A percentile compares a stretch with the other conserved stretches of the same genome.
Conservation (phyloP, 2,888 invertebrate species). For the Escarpia spicata region DNA sequence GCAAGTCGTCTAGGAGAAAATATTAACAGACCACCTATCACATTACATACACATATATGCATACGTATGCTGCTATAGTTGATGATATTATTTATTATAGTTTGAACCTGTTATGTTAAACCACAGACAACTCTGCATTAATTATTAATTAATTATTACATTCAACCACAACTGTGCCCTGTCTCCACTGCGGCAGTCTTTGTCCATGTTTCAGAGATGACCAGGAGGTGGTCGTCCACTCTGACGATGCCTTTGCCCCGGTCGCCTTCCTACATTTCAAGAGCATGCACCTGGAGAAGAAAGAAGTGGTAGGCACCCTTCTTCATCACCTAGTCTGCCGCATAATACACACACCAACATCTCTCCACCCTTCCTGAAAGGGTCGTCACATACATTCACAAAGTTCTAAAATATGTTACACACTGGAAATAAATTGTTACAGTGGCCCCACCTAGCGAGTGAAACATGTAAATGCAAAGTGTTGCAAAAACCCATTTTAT, state of each 20-base stretch:
- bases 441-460: no score
- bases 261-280: conserved; percentile 92
- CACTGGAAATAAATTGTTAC: no score
- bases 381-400: no score
- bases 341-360: not conserved
- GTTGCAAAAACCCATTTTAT: no score
- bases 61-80: no score
- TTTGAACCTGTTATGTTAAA: not conserved
- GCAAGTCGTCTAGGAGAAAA: no score
- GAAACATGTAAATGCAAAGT: no score
- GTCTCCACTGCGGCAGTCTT: not conserved
- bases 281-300: conserved; percentile 81
- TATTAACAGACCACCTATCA: no score
- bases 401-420: no score
- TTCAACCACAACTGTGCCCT: not conserved
- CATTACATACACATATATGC: no score
- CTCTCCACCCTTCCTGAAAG: no score
- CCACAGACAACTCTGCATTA: not conserved
- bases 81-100: no score
- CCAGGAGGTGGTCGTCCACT: conserved; percentile 86
- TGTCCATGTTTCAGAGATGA: conserved; percentile 50
- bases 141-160: not conserved
- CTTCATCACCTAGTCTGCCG: not conserved
- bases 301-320: conserved; percentile 52
- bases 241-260: conserved; percentile 91